Base-by-base conservation (phyloP, 2,888 invertebrate species). In the Amblyjoppa proteus region DNA sequence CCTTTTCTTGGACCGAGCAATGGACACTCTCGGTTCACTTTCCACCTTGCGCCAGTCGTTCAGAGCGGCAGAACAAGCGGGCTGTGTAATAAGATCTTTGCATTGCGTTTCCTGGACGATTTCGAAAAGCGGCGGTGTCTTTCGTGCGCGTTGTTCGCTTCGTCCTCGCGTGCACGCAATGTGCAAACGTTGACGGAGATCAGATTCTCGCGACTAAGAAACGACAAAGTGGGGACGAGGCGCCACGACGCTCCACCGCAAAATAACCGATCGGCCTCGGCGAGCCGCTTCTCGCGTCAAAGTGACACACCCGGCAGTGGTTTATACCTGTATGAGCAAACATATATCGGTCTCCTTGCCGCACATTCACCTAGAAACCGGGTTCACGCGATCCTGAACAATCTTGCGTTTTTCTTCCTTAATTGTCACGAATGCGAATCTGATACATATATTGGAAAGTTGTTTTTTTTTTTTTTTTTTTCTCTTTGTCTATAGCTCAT, bases 301-400 rank as follows among this genome's bases (percentile, higher is more conserved):
- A 89, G 88, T 90, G 88, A 88, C 90, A 92, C 90, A 92, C 90
- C 91, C 91, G 92, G 92, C 90, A 90, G 92, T 92, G 91, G 91
- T 91, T 88, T 86, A 64, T 81, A 81, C 77, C 81, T 41, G 75
- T 73, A 76, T 77, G 77, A 79, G 45, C 31, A 34, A 69, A 58
- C 76, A 66, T 51, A 81, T 78, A 81, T 88, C 84, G 79, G 74
- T 80, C 82, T 78, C 79, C 58, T 53, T 83, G 88, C 84, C 28
- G 58, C 58, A 87, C 88, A 89, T 87, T 90, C 90, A 91, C 91
- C 90, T 92, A 91, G 90, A 92, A 92, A 92, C 89, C 90, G 88
- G 81, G 84, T 92, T 91, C 91, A 89, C 90, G 90, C 90, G 90
- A 91, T 91, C 88, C 86, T 88, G 83, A 81, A 87, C 66, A 74